These are phyloP conservation scores for Rotaria sp. DNA, from an alignment of 2,888 invertebrate genomes.

Conservation along the genomic window DNA sequence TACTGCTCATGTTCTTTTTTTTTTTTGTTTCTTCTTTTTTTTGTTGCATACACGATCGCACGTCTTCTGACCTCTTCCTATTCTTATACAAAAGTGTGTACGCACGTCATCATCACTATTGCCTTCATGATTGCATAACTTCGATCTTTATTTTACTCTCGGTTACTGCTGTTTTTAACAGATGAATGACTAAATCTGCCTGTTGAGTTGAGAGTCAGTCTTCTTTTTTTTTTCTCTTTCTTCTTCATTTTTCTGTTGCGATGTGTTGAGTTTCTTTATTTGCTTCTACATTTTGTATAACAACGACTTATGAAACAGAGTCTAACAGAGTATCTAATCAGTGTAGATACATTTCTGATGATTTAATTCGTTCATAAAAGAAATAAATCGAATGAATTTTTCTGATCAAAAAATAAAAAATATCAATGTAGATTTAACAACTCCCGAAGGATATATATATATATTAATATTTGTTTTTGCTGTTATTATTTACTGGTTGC, in stretches of 20 bases:
- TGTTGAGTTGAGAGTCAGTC: background rate
- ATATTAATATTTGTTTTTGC: background rate
- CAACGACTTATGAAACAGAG: background rate
- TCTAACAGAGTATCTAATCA: background rate
- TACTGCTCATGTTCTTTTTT: background rate
- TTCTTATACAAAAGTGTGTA: background rate
- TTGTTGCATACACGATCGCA: background rate
- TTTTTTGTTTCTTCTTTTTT: background rate
- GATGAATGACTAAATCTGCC: background rate
- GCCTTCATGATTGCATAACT: background rate
- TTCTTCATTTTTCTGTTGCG: background rate
- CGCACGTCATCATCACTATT: background rate
- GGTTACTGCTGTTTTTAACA: conserved; percentile 9
- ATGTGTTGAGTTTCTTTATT: background rate
- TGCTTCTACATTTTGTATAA: background rate
- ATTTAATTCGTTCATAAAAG: background rate
- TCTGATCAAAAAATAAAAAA: background rate
- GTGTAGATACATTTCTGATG: background rate
- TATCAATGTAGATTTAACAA: background rate
- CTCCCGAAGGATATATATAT: background rate
- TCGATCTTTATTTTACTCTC: background rate
- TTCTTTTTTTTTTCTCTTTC: background rate
- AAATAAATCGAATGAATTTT: background rate
- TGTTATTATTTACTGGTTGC: background rate
- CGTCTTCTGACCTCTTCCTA: background rate